phyloP scores from a whole-genome alignment of 2,113 vertebrate genomes.

The Engystomops pustulosus region DNA sequence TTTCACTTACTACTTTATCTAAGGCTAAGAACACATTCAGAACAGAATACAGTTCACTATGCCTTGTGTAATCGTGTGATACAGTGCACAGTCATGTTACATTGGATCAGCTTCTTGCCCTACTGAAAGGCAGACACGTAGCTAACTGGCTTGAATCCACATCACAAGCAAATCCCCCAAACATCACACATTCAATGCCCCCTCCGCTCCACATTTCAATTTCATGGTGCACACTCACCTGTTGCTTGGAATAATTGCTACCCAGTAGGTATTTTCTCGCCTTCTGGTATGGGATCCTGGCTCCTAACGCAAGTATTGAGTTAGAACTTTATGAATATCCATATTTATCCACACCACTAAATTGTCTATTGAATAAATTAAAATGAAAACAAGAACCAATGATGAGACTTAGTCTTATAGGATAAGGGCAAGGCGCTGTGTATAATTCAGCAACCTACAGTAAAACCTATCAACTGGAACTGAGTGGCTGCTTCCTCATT shows the following conservation, averaged over 20 bases:
- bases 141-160: neutral
- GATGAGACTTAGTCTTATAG: neutral
- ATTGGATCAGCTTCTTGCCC: no score
- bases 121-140: neutral
- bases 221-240: no score
- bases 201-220: no score
- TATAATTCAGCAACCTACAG: neutral
- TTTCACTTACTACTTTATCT: neutral
- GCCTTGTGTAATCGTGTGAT: no score
- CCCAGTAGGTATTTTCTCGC: neutral
- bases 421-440: neutral
- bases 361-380: neutral
- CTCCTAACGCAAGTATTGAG: neutral
- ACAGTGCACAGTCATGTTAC: no score
- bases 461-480: slow-evolving; percentile 51
- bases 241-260: neutral
- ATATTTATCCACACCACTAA: neutral
- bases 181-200: no score
- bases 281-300: neutral
- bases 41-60: neutral
- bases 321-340: neutral
- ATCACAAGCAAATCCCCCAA: neutral
- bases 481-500: slow-evolving; percentile 52
- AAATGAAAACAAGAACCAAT: neutral
- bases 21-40: neutral